Evolutionary conservation across 92 coral and sea anemone species (phyloP).

Genomic region (Actinostola sp.): DNA sequence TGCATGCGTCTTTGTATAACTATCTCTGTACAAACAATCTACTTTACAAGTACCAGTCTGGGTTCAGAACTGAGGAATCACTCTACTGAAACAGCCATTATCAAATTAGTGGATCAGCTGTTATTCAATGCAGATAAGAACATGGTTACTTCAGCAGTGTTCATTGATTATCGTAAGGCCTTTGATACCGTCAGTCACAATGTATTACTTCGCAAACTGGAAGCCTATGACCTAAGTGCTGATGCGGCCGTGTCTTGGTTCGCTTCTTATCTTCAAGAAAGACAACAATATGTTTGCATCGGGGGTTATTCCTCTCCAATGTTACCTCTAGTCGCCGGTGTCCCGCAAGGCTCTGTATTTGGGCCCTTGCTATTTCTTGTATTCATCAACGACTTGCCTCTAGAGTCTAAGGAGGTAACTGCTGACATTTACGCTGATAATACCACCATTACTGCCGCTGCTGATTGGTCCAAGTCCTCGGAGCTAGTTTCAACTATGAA

Average conservation of each 20-base stretch:
- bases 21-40: constrained; percentile 1
- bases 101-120: not conserved
- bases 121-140: constrained; percentile 5
- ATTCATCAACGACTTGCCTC: not conserved
- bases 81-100: constrained; percentile 3
- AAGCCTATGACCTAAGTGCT: not conserved
- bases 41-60: constrained; percentile 9
- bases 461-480: too few species aligned
- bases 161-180: constrained; percentile 21
- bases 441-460: too few species aligned
- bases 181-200: constrained; percentile 5
- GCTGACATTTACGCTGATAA: too few species aligned
- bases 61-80: not conserved
- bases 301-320: not conserved
- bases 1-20: constrained; percentile 4
- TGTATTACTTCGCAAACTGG: not conserved
- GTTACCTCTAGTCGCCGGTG: not conserved
- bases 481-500: not conserved
- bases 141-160: constrained; percentile 2
- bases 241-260: constrained; percentile 3
- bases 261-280: constrained; percentile 5
- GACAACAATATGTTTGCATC: not conserved
- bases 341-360: not conserved
- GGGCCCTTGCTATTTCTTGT: not conserved
- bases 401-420: not conserved